Percentiles rank a stretch among this genome's conserved stretches.
These are phyloP conservation scores for Thunnus thynnus DNA, from an alignment of 2,113 vertebrate genomes.

Conservation along the genomic window DNA sequence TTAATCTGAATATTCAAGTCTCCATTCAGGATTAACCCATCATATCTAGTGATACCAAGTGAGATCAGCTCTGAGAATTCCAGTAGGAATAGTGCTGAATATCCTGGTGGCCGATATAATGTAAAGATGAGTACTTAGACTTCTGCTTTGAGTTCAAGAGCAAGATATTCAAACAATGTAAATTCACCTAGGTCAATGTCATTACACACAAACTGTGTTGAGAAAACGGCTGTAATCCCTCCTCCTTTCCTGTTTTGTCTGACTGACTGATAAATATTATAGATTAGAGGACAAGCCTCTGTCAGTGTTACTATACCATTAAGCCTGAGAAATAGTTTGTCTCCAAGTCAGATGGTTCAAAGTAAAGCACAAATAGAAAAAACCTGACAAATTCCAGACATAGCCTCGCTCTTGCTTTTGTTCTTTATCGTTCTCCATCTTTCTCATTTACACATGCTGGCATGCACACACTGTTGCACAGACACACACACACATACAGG, in stretches of 20 bases:
- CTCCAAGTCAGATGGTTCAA: conserved; percentile 5
- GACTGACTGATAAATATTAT: neutral
- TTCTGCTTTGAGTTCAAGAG: neutral
- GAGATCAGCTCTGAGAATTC: neutral
- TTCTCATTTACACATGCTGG: neutral
- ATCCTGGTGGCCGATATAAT: neutral
- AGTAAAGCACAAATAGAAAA: conserved; percentile 6
- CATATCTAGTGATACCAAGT: neutral
- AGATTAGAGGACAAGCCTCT: too few relatives aligned
- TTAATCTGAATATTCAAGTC: neutral
- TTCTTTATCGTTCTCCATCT: conserved; percentile 19
- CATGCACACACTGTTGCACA: neutral
- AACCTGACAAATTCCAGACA: conserved; percentile 26
- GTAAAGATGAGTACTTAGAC: neutral
- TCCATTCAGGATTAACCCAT: neutral
- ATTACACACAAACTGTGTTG: neutral
- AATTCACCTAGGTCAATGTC: neutral
- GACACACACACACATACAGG: neutral
- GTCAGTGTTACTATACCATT: neutral
- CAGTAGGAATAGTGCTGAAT: neutral
- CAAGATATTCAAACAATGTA: neutral
- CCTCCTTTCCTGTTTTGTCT: neutral
- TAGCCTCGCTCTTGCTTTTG: neutral
- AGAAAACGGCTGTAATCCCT: neutral
- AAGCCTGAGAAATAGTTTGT: conserved; percentile 27